Conservation (phyloP, 2,113 vertebrate species). For the Dendropsophus ebraccatus region DNA sequence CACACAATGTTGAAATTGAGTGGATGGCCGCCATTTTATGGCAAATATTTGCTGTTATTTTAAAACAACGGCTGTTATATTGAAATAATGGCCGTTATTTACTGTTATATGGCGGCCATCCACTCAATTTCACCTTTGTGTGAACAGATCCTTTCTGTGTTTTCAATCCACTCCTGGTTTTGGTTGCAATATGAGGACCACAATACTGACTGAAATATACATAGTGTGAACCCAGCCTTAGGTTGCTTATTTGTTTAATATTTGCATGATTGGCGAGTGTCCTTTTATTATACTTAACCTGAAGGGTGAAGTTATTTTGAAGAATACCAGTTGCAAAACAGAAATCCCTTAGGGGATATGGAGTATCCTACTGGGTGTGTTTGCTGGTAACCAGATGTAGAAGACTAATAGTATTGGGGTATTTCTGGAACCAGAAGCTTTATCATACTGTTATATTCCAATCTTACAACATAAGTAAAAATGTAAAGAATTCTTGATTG, state of each 20-base stretch:
- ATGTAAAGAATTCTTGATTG: slow-evolving; percentile 73
- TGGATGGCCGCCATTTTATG: too few relatives aligned
- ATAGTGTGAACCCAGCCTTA: too few relatives aligned
- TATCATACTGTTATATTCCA: slow-evolving; percentile 60
- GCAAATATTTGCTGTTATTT: too few relatives aligned
- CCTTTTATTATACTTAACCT: not conserved
- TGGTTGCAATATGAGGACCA: too few relatives aligned
- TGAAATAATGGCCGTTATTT: too few relatives aligned
- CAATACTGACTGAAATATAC: too few relatives aligned
- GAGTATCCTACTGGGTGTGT: slow-evolving; percentile 25
- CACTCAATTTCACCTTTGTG: too few relatives aligned
- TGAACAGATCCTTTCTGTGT: too few relatives aligned
- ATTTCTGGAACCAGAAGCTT: slow-evolving; percentile 34
- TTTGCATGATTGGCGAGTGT: not conserved
- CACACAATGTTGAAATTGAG: too few relatives aligned
- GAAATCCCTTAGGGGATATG: slow-evolving; percentile 41
- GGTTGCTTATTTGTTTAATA: not conserved
- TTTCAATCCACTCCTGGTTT: too few relatives aligned
- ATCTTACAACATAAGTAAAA: slow-evolving; percentile 59
- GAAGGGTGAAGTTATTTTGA: slow-evolving; percentile 32
- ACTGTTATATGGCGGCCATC: too few relatives aligned
- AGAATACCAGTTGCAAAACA: slow-evolving; percentile 38
- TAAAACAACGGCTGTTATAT: too few relatives aligned
- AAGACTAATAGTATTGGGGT: slow-evolving; percentile 41
- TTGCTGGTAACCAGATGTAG: slow-evolving; percentile 57